Conservation (phyloP, 2,888 invertebrate genomes). For the Euclidia mi region DNA sequence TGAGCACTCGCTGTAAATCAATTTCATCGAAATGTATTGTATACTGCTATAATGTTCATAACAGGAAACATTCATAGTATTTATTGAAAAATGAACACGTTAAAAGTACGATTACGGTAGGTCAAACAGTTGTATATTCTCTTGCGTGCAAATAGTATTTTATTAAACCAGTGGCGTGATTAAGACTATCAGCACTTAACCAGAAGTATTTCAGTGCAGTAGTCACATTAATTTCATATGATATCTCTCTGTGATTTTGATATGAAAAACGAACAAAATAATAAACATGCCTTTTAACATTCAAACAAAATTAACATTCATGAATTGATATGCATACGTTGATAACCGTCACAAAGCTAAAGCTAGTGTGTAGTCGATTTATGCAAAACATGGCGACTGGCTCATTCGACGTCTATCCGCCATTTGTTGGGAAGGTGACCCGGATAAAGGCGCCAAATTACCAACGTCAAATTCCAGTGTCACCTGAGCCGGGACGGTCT, state of each 20-base stretch:
- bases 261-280: not conserved
- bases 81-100: not conserved
- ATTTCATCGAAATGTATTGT: conserved; percentile 24
- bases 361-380: conserved; percentile 46
- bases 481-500: conserved; percentile 79
- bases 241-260: too few relatives aligned
- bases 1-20: conserved; percentile 28
- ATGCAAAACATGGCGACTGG: conserved; percentile 73
- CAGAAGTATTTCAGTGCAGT: too few relatives aligned
- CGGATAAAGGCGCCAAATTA: conserved; percentile 86
- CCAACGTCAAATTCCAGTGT: conserved; percentile 83
- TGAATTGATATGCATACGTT: not conserved
- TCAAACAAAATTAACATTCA: not conserved
- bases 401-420: conserved; percentile 68
- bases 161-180: too few relatives aligned
- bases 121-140: too few relatives aligned
- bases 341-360: conserved; percentile 25
- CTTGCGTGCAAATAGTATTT: too few relatives aligned
- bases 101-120: not conserved
- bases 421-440: conserved; percentile 79
- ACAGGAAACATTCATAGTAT: too few relatives aligned
- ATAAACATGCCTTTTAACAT: not conserved
- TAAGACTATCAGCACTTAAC: too few relatives aligned
- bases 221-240: too few relatives aligned
- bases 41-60: too few relatives aligned